Evolutionary conservation across 1,140 invertebrate species (phyloP), one percentile per base, ranked within the genome.

Genomic region (Euschistus heros): DNA sequence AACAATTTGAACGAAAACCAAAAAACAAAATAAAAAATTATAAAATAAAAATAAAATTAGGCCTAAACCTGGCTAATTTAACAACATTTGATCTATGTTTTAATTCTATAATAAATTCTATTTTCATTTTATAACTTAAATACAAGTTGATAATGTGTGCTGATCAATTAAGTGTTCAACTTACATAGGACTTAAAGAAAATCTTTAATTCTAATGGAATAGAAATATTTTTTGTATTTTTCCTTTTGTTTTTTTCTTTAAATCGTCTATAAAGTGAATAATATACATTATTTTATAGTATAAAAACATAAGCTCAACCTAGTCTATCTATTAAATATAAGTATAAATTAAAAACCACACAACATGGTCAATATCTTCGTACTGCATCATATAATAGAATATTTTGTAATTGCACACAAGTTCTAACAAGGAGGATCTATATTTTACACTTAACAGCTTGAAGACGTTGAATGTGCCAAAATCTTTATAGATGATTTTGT

Each of bases 251-350:
- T 37, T 44, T 47, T 50, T 50, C 47, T 50, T 50, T 50, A 50
- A 50, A 50, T 50, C n/a, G 47, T 50, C 47, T 50, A 50, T 50
- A 50, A 50, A 50, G 47, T 50, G 47, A 50, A 50, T 50, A 50
- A 50, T 50, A 50, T 50, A 50, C 47, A 50, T 50, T 50, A 50
- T 50, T 50, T 50, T 20, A 50, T 50, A 20, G 47, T 50, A 50
- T 50, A 50, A 50, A 50, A 50, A 50, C 47, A 50, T 50, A 50
- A 50, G 47, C 47, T 50, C 47, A 50, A 50, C 22, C 47, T 50
- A 50, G 47, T 20, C 47, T 50, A 50, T 50, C 47, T 50, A 50
- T 50, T 50, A 50, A 50, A 50, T 50, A 50, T 50, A 50, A 50
- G 47, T 50, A 50, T 50, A 50, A 50, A 50, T 50, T 50, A 50